Percentiles rank a stretch among this genome's conserved stretches.
These are phyloP conservation scores for Heliconius sara DNA, from an alignment of 2,888 invertebrate species.

Conservation along the genomic window DNA sequence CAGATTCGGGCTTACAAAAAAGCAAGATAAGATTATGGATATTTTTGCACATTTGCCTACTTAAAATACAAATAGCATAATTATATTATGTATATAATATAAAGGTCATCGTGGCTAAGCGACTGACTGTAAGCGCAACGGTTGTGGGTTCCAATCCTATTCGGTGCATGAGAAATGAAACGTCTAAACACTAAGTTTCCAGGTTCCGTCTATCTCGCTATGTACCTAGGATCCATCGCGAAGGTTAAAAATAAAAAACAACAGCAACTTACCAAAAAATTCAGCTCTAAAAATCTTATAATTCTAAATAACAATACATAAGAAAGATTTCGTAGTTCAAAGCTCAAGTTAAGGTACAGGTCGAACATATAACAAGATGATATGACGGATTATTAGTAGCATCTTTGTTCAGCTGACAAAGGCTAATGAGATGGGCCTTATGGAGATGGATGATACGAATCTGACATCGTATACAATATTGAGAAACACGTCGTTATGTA, in stretches of 20 bases:
- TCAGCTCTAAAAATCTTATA: not conserved
- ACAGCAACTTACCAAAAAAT: too few species aligned
- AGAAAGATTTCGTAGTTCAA: not conserved
- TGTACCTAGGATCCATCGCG: not conserved
- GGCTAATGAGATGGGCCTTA: slow-evolving; percentile 34
- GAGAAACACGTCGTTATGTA: not conserved
- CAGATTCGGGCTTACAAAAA: too few species aligned
- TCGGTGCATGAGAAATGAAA: too few species aligned
- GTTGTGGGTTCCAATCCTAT: too few species aligned
- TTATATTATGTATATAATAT: too few species aligned
- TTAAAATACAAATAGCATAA: too few species aligned
- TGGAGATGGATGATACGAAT: slow-evolving; percentile 9
- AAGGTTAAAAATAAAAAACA: not conserved
- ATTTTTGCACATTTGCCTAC: too few species aligned
- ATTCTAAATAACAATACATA: not conserved
- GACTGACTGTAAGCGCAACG: too few species aligned
- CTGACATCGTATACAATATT: not conserved
- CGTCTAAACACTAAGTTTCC: not conserved
- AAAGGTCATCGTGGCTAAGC: too few species aligned
- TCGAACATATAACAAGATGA: slow-evolving; percentile 2
- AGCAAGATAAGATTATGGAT: too few species aligned
- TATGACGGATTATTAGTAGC: slow-evolving; percentile 19
- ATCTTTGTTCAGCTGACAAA: slow-evolving; percentile 34
- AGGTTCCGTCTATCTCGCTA: too few species aligned
- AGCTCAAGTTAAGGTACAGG: not conserved